These are phyloP conservation scores for Musca vetustissima DNA, from an alignment of 1,140 invertebrate species.

Conservation along the genomic window DNA sequence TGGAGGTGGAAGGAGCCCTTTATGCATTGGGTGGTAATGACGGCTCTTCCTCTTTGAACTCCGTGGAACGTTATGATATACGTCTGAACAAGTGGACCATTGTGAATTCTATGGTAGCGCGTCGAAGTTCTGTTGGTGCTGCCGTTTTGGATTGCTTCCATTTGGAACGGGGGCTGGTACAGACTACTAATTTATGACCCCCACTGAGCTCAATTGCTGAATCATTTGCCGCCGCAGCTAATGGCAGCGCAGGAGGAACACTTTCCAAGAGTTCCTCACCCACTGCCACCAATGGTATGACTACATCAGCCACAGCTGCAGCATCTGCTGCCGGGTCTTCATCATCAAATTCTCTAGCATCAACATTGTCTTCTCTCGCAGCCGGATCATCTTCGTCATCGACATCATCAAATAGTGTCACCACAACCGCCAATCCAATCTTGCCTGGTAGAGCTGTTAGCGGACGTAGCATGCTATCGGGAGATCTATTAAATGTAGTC, in stretches of 20 bases:
- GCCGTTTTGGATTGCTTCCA: constrained; percentile 66
- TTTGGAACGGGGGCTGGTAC: constrained; percentile 58
- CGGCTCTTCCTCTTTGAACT: constrained; percentile 69
- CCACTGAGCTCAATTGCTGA: constrained; percentile 51
- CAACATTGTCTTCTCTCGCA: not conserved
- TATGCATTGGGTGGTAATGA: constrained; percentile 68
- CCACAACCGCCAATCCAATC: constrained; percentile 33
- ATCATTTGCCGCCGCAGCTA: constrained; percentile 49
- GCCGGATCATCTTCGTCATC: not conserved
- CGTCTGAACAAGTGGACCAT: constrained; percentile 67
- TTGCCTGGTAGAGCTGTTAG: constrained; percentile 44
- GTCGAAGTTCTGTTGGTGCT: constrained; percentile 66
- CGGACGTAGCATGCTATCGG: constrained; percentile 27
- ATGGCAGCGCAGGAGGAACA: constrained; percentile 18
- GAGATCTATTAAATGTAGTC: constrained; percentile 11
- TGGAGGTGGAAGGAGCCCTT: constrained; percentile 63
- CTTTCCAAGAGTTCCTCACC: constrained; percentile 10
- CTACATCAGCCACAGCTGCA: not conserved
- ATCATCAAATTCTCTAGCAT: not conserved
- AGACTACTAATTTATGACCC: constrained; percentile 58
- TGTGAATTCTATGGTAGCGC: constrained; percentile 66
- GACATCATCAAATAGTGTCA: not conserved
- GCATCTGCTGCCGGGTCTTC: too few species aligned
- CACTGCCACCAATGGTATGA: not conserved
- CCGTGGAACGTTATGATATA: constrained; percentile 69